Conservation (phyloP, 1,140 invertebrate genomes). For the Carcinoscorpius rotundicauda region DNA sequence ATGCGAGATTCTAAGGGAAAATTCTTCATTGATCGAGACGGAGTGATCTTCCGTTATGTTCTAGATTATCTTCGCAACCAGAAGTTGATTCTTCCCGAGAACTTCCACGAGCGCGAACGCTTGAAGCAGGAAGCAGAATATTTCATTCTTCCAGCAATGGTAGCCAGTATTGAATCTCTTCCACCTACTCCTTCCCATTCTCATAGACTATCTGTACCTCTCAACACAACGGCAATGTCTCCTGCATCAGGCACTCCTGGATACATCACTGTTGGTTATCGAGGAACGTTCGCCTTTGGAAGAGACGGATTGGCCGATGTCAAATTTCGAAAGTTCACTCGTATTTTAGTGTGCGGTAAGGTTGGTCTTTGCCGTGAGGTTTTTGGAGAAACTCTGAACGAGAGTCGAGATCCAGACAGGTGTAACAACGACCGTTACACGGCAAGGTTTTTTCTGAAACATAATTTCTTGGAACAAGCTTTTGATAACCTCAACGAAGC, state of each 20-base stretch:
- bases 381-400: conserved; percentile 93
- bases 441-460: conserved; percentile 93
- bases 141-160: conserved; percentile 59
- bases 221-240: background rate
- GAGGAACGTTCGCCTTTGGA: conserved; percentile 98
- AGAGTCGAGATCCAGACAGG: conserved; percentile 93
- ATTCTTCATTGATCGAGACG: conserved; percentile 92
- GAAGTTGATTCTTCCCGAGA: conserved; percentile 79
- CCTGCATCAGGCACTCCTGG: conserved; percentile 35
- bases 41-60: conserved; percentile 94
- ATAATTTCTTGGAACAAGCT: conserved; percentile 93
- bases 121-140: conserved; percentile 79
- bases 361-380: conserved; percentile 82
- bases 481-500: conserved; percentile 94
- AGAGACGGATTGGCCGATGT: conserved; percentile 94
- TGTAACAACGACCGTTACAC: conserved; percentile 85
- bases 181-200: conserved; percentile 20
- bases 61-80: conserved; percentile 89
- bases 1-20: conserved; percentile 76
- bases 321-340: conserved; percentile 94
- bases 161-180: conserved; percentile 30
- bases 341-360: conserved; percentile 89
- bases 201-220: background rate
- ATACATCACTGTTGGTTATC: conserved; percentile 90
- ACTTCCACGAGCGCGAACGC: conserved; percentile 86